These are phyloP conservation scores for Lordiphosa collinella DNA, from an alignment of 1,140 invertebrate genomes.

Conservation along the genomic window DNA sequence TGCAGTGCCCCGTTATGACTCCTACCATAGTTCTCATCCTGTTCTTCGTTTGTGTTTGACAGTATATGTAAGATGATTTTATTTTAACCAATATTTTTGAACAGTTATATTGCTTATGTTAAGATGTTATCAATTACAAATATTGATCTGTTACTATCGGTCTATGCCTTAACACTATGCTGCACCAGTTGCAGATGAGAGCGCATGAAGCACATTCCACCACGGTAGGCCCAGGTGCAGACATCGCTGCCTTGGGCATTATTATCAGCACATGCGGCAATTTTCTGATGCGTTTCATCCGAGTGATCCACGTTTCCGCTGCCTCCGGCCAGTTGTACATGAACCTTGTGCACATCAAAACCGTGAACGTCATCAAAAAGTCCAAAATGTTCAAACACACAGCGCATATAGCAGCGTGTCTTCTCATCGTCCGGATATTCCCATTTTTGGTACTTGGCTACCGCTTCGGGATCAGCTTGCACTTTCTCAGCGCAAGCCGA, in stretches of 20 bases:
- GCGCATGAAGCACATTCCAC: conserved; percentile 66
- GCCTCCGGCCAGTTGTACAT: conserved; percentile 55
- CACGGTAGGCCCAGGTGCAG: conserved; percentile 66
- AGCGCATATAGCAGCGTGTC: conserved; percentile 67
- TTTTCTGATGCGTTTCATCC: conserved; percentile 59
- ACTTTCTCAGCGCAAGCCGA: conserved; percentile 42
- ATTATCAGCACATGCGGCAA: conserved; percentile 56
- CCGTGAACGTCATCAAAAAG: conserved; percentile 63
- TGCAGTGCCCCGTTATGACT: too few species aligned
- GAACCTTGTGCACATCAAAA: conserved; percentile 71
- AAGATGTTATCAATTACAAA: too few species aligned
- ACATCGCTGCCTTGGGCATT: conserved; percentile 51
- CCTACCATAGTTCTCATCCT: too few species aligned
- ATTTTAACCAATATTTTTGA: too few species aligned
- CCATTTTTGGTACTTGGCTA: conserved; percentile 66
- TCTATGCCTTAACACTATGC: conserved; percentile 58
- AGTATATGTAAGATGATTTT: too few species aligned
- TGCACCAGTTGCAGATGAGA: conserved; percentile 60
- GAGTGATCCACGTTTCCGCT: conserved; percentile 39
- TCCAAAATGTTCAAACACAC: conserved; percentile 70
- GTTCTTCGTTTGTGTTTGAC: too few species aligned
- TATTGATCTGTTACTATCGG: too few species aligned
- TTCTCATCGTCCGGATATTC: conserved; percentile 66
- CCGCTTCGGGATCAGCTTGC: conserved; percentile 44
- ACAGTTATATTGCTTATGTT: too few species aligned